A percentile compares a stretch with the other conserved stretches of the same genome.
These are phyloP conservation scores for Oxystoma pomonae DNA, from an alignment of 2,888 invertebrate genomes.

Conservation along the genomic window DNA sequence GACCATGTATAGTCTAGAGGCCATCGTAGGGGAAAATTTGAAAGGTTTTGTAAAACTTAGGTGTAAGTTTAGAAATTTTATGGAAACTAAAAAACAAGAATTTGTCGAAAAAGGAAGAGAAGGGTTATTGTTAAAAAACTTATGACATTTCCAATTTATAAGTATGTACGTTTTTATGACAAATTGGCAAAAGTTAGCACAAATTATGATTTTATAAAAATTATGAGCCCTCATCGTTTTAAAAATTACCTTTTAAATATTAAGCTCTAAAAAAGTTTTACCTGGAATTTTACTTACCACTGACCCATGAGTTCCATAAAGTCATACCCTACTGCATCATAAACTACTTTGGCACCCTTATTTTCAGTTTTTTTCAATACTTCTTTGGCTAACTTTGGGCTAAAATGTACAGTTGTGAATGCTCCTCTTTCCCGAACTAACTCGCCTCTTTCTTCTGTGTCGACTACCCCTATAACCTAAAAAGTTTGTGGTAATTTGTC, in stretches of 20 bases:
- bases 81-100: no score
- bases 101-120: no score
- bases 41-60: no score
- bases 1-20: no score
- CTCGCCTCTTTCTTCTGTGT: constrained; percentile 56
- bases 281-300: constrained; percentile 49
- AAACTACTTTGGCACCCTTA: constrained; percentile 58
- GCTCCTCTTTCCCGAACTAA: constrained; percentile 60
- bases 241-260: background rate
- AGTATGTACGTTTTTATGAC: no score
- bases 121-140: no score
- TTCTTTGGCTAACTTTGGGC: constrained; percentile 52
- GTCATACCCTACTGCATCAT: constrained; percentile 62
- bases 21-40: no score
- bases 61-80: no score
- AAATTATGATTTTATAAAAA: no score
- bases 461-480: constrained; percentile 69
- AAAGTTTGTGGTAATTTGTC: no score
- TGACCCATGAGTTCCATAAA: constrained; percentile 54
- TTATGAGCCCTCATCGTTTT: background rate
- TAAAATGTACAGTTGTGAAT: constrained; percentile 58
- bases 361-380: constrained; percentile 56
- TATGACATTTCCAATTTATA: no score
- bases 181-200: no score
- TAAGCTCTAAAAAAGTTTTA: background rate